These are phyloP conservation scores for Phaenicophaeus curvirostris DNA, from an alignment of 2,797 vertebrate species.

Conservation along the genomic window DNA sequence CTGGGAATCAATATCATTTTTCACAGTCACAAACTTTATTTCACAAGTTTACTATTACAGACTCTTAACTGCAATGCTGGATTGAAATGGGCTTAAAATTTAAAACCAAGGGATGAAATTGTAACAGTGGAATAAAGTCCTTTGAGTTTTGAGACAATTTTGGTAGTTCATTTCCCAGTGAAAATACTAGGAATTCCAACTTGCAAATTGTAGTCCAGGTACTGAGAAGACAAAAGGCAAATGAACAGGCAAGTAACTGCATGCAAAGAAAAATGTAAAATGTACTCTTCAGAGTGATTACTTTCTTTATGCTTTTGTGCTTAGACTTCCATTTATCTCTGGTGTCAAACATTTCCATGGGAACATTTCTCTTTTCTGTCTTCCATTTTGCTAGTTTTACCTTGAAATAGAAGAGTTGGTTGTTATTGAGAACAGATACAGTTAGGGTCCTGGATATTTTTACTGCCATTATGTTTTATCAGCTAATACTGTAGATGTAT, in stretches of 20 bases:
- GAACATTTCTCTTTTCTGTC: not conserved
- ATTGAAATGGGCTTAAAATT: not conserved
- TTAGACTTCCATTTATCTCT: not conserved
- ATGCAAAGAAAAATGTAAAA: not conserved
- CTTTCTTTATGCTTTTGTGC: not conserved
- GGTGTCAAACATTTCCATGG: slow-evolving; percentile 26
- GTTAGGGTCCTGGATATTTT: not conserved
- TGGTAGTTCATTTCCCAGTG: not conserved
- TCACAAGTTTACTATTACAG: not conserved
- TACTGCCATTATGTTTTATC: not conserved
- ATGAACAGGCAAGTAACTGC: not conserved
- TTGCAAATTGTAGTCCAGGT: not conserved
- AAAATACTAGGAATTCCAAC: not conserved
- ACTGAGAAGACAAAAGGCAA: not conserved
- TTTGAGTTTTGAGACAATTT: not conserved
- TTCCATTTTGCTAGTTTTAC: not conserved
- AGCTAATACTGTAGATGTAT: not conserved
- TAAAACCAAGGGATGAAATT: not conserved
- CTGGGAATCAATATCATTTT: not conserved
- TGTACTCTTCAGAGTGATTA: not conserved
- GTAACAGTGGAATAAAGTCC: not conserved
- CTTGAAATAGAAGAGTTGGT: not conserved
- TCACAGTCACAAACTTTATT: not conserved
- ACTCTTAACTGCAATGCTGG: not conserved
- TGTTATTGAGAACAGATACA: not conserved